These are phyloP conservation scores for Hemitrygon akajei DNA, from an alignment of 2,797 vertebrate genomes.

Conservation along the genomic window DNA sequence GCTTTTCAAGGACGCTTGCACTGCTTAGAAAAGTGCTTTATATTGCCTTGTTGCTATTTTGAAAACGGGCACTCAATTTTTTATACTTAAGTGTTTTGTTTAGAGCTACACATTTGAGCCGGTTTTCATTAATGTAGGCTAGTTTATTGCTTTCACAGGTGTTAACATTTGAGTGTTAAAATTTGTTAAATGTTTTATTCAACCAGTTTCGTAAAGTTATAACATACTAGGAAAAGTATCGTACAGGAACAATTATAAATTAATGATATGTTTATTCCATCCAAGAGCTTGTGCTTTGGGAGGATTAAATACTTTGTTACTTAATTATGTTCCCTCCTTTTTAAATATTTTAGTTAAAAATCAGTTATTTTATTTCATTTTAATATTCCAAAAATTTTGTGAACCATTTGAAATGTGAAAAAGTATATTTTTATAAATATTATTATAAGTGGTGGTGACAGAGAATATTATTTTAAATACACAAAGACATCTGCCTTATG, in stretches of 20 bases:
- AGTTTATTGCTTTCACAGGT: background rate
- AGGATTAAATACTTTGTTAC: background rate
- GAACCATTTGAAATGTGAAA: background rate
- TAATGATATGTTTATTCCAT: background rate
- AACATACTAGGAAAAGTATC: background rate
- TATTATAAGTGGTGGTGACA: background rate
- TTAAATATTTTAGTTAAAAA: background rate
- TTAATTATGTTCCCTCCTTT: background rate
- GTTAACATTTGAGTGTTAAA: background rate
- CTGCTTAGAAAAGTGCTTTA: background rate
- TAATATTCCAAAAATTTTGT: background rate
- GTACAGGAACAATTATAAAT: background rate
- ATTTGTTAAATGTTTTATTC: background rate
- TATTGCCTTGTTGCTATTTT: background rate
- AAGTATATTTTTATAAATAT: slow-evolving; percentile 3
- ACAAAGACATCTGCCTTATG: background rate
- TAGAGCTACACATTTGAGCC: background rate
- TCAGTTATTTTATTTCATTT: background rate
- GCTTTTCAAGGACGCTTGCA: background rate
- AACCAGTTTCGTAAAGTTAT: no score
- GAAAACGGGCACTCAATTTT: background rate
- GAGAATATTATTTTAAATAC: slow-evolving; percentile 16
- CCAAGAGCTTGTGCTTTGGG: background rate
- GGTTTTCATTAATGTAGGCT: background rate
- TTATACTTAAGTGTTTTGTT: background rate